phyloP scores from a whole-genome alignment of 2,113 vertebrate genomes.

The Campylorhamphus procurvoides region DNA sequence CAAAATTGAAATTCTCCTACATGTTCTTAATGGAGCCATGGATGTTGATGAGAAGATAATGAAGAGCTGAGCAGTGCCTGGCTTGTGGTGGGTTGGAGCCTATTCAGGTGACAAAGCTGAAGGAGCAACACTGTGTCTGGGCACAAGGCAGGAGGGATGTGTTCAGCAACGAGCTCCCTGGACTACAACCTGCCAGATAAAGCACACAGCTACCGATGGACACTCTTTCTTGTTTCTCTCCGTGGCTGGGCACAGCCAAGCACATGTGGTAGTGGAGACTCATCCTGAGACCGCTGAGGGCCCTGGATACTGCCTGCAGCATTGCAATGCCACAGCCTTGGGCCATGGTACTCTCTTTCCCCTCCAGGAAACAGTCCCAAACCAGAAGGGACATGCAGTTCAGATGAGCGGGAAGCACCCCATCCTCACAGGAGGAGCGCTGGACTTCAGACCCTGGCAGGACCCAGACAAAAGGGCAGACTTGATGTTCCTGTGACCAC shows the following conservation, averaged over 20 bases:
- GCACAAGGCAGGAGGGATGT: not conserved
- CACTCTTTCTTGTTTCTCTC: not conserved
- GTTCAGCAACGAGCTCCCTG: accelerated
- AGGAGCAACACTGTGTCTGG: not conserved
- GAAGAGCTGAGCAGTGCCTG: not conserved
- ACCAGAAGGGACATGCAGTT: not conserved
- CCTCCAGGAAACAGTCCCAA: not conserved
- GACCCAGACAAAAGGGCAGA: not conserved
- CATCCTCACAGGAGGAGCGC: not conserved
- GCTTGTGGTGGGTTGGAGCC: not conserved
- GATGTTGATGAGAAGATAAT: not conserved
- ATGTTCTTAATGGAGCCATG: not conserved
- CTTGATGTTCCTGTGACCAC: accelerated
- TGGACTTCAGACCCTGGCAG: not conserved
- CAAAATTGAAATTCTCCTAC: not conserved
- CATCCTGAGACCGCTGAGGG: not conserved
- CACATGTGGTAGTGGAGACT: not conserved
- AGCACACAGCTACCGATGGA: not conserved
- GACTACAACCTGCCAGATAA: not conserved
- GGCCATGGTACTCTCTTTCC: not conserved
- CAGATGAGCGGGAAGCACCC: accelerated
- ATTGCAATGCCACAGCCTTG: accelerated
- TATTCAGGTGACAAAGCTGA: not conserved
- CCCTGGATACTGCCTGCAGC: not conserved
- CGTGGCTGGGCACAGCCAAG: not conserved